phyloP scores from a whole-genome alignment of 1,140 invertebrate genomes.

The Dendroctonus ponderosae region DNA sequence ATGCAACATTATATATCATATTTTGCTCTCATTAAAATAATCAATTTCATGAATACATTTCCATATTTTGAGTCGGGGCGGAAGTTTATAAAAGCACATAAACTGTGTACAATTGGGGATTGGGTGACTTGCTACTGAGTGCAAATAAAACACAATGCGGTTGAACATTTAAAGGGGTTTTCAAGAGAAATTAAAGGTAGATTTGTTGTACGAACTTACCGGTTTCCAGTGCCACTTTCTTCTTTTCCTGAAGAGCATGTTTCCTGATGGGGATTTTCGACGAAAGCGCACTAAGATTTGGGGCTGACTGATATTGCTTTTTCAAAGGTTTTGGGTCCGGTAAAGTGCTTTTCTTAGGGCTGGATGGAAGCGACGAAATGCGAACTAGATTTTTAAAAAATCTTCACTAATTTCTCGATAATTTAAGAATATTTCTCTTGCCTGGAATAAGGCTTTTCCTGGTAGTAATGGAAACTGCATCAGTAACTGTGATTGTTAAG shows the following conservation, averaged over 20 bases:
- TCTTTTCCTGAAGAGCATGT: constrained; percentile 12
- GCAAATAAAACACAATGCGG: too few relatives aligned
- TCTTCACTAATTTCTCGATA: background rate
- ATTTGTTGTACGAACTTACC: background rate
- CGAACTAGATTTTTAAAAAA: constrained; percentile 24
- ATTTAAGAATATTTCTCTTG: constrained; percentile 7
- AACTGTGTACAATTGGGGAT: too few relatives aligned
- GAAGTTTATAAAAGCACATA: background rate
- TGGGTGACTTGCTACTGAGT: too few relatives aligned
- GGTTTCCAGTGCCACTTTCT: background rate
- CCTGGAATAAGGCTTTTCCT: constrained; percentile 42
- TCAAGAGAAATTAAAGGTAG: too few relatives aligned
- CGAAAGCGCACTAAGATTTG: constrained; percentile 36
- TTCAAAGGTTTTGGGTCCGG: background rate
- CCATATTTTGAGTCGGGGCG: constrained; percentile 7
- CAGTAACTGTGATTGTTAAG: constrained; percentile 40
- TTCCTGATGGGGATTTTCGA: constrained; percentile 34
- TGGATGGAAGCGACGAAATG: constrained; percentile 33
- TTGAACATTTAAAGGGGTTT: too few relatives aligned
- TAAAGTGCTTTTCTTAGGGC: constrained; percentile 24
- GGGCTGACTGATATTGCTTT: constrained; percentile 39
- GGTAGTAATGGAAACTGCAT: constrained; percentile 36
- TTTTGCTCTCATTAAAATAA: constrained; percentile 20
- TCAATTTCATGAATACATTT: constrained; percentile 24
- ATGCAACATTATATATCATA: constrained; percentile 16